Percentiles rank a stretch among this genome's conserved stretches.
Evolutionary conservation across 2,888 invertebrate species (phyloP).

Genomic region (Chloroclysta siterata): DNA sequence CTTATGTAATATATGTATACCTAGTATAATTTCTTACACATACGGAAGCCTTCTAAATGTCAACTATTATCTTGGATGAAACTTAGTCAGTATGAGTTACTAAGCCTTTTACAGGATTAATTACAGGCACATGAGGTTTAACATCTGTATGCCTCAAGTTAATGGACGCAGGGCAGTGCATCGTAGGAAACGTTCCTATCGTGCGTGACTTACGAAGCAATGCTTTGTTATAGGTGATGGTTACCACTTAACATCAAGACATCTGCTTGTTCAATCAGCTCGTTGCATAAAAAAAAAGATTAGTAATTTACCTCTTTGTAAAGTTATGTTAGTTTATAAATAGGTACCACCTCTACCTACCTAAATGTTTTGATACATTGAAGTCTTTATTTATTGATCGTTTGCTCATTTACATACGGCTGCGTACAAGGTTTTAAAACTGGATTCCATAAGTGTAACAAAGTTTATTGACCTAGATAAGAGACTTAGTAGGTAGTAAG

Average conservation of each 20-base stretch:
- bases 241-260: too few species aligned
- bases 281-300: too few species aligned
- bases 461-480: constrained; percentile 62
- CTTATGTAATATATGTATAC: too few species aligned
- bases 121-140: too few species aligned
- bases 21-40: neutral
- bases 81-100: neutral
- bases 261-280: too few species aligned
- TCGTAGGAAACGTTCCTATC: too few species aligned
- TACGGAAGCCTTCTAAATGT: constrained; percentile 1
- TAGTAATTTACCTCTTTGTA: constrained; percentile 7
- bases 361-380: neutral
- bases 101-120: constrained; percentile 13
- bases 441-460: constrained; percentile 56
- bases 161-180: too few species aligned
- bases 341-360: constrained; percentile 1
- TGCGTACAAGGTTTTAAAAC: constrained; percentile 55
- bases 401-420: constrained; percentile 54
- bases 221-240: too few species aligned
- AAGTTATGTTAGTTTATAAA: constrained; percentile 5
- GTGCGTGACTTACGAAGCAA: too few species aligned
- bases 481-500: constrained; percentile 1
- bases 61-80: constrained; percentile 2
- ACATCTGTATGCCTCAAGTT: too few species aligned
- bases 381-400: constrained; percentile 41